Conservation (phyloP, 37 sponge, comb jelly and placozoan species). For the Aplysina aerophoba region DNA sequence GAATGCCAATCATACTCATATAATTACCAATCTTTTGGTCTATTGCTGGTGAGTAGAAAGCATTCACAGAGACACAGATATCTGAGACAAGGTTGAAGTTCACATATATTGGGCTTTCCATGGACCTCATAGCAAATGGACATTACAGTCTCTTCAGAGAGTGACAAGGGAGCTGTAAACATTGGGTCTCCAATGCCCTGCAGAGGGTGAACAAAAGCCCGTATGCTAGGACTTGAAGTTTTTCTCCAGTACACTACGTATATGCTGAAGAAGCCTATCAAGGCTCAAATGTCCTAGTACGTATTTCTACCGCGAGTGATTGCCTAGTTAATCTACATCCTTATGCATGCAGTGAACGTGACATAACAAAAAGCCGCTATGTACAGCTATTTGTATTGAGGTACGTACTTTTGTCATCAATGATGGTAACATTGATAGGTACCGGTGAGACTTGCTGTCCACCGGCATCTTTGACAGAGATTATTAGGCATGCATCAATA, state of each 20-base stretch:
- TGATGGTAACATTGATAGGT: slow-evolving; percentile 13
- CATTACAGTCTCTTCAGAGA: background rate
- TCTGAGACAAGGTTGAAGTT: slow-evolving; percentile 28
- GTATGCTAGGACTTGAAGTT: background rate
- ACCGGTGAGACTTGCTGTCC: background rate
- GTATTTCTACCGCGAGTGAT: too few relatives aligned
- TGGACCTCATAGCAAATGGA: slow-evolving; percentile 29
- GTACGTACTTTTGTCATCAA: slow-evolving; percentile 6
- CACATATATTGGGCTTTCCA: background rate
- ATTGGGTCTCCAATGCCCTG: slow-evolving; percentile 24
- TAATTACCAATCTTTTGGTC: slow-evolving; percentile 37
- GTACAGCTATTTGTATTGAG: too few relatives aligned
- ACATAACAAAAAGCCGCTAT: too few relatives aligned
- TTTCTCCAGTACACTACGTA: too few relatives aligned
- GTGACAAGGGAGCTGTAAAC: background rate
- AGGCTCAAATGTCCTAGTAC: too few relatives aligned
- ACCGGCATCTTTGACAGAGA: background rate
- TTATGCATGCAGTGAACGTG: too few relatives aligned
- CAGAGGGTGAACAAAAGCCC: background rate
- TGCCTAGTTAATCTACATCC: too few relatives aligned
- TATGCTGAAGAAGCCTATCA: too few relatives aligned
- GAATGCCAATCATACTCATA: slow-evolving; percentile 51
- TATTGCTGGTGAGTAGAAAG: background rate
- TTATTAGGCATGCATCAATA: background rate
- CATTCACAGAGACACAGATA: slow-evolving; percentile 23